Conservation (phyloP, 2,888 invertebrate genomes). For the Balanococcus diminutus region DNA sequence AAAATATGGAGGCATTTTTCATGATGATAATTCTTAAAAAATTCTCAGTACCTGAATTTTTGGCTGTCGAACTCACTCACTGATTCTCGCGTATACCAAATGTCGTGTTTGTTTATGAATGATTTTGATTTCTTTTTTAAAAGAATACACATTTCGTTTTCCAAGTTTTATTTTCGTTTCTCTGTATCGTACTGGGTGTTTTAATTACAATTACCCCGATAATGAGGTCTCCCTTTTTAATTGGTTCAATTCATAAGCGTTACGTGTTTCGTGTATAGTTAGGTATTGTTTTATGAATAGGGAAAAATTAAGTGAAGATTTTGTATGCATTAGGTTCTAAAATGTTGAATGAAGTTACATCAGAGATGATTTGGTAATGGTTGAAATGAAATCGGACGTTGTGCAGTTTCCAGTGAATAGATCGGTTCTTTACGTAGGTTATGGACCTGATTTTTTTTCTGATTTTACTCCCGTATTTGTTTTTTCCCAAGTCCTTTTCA, state of each 20-base stretch:
- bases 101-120: neutral
- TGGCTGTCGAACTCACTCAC: neutral
- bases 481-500: too few species aligned
- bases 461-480: too few species aligned
- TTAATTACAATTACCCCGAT: neutral
- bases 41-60: neutral
- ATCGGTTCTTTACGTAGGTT: neutral
- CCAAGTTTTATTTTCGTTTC: neutral
- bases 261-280: neutral
- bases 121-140: neutral
- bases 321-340: neutral
- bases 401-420: neutral
- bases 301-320: neutral
- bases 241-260: neutral
- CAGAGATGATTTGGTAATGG: neutral
- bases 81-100: neutral
- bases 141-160: constrained; percentile 35
- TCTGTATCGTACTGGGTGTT: too few species aligned
- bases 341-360: neutral
- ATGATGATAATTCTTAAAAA: neutral
- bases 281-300: neutral
- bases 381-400: neutral
- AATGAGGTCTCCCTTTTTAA: neutral
- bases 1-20: neutral
- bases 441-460: neutral